Base-by-base conservation (phyloP, 2,888 invertebrate species). In the Chesias legatella region DNA sequence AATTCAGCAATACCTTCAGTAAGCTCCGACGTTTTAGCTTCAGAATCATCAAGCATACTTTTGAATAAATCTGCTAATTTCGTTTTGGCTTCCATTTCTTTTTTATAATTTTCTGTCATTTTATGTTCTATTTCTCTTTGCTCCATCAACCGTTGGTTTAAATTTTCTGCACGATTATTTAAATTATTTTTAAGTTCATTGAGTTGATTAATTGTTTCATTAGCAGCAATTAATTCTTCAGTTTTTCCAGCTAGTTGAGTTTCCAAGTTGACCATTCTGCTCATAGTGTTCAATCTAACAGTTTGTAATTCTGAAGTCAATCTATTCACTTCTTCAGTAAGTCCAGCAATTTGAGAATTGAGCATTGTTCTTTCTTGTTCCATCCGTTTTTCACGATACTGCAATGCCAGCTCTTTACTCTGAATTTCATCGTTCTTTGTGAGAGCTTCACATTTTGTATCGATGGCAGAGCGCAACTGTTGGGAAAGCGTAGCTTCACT, bases 21-120 rank as follows among this genome's bases (percentile, higher is more conserved):
- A 31, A 97, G 81, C 74, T 97, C 95, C 43, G 92, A 91, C 1
- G 93, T 92, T 79, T 96, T 94, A 13, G 91, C 86, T 54, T 94
- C 93, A 20, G 93, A 91, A 65, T 96, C 95, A 53, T 94, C 94
- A 58, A 92, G 91, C 78, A 95, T 92, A 21, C 90, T 92, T 84
- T 96, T 96, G 67, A 97, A 96, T 7, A 97, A 81, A 52, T 95
- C 93, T 1, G 94, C 92, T 38, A 98, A 85, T 81, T 94, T 95
- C 0, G 93, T 92, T 81, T 97, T 96, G 1, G 96, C 94, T 45
- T 93, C 91, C 9, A 98, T 83, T 85, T 98, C 97, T 60, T 94
- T 91, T 63, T 92, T 91, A 60, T 91, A 93, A 58, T 91, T 92
- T 51, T 95, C 91, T 72, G 91, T 90, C 90, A 95, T 82, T 91